Base-by-base conservation (phyloP, 2,113 vertebrate species). In the Todiramphus saurophagus region DNA sequence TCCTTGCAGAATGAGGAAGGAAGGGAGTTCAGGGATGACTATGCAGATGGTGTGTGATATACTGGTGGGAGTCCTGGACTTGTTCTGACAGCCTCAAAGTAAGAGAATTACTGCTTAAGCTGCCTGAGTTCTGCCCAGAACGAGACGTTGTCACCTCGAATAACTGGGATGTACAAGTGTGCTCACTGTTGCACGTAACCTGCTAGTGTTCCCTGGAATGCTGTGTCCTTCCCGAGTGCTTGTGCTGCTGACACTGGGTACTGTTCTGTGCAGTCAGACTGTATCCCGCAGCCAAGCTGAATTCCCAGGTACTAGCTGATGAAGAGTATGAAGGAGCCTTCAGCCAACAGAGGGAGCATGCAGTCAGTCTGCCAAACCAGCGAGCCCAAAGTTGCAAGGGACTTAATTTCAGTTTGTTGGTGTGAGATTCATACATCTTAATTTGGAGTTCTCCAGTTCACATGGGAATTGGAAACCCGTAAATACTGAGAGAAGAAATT, bases 301-400 rank as follows among this genome's bases (percentile, higher is more conserved):
- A 11, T 62, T n/a, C 56, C 67, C 48, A 7, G 44, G 25, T 58
- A 3, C n/a, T 6, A 1, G 35, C 13, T 9, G 67, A 4, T 33
- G 41, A 37, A 46, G 62, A 93, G 66, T 11, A 37, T 37, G 37
- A 20, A 20, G 3, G 64, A 81, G 69, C 51, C 63, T 14, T 12
- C 86, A 84, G 94, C 94, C 94, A 92, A 93, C 83, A 93, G 94
- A 94, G 95, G 95, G 93, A 92, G 96, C 0, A 3, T 83, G 92
- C 2, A 37, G 60, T 33, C 91, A 64, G 53, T 10, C 64, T 15
- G 66, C 53, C 4, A 2, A 76, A 2, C 24, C 50, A 10, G 44
- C 0, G 0, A 1, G 17, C 39, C 75, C 41, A 4, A 10, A 11
- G 3, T 3, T 23, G 48, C 39, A 4, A 35, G n/a, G 27, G 53